phyloP scores from a whole-genome alignment of 2,113 vertebrate genomes.

The Bubo bubo region DNA sequence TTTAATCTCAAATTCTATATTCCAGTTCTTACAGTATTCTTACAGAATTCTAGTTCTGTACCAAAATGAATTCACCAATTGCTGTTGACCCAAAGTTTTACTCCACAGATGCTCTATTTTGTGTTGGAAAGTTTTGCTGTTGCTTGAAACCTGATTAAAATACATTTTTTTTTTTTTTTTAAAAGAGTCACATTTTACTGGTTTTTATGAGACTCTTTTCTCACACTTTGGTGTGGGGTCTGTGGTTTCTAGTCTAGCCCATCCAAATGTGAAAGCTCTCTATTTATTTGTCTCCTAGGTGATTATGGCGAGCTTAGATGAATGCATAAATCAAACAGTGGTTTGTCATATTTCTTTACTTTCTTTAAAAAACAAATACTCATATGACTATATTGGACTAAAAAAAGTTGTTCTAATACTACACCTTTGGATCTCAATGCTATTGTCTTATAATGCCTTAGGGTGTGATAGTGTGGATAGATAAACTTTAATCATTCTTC shows the following conservation, averaged over 20 bases:
- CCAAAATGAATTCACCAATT: background rate
- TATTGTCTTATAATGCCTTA: background rate
- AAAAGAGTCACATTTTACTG: background rate
- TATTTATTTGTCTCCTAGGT: conserved; percentile 23
- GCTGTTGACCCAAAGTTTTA: background rate
- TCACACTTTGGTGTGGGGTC: background rate
- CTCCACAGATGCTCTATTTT: background rate
- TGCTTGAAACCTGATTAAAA: background rate
- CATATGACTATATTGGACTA: background rate
- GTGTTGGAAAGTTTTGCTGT: background rate
- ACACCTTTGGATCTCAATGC: background rate
- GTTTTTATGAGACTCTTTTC: conserved; percentile 1
- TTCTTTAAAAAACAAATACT: background rate
- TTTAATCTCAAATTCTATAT: background rate
- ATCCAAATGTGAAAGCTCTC: background rate
- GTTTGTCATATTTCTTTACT: background rate
- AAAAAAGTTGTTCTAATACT: background rate
- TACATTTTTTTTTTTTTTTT: too few relatives aligned
- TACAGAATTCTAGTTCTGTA: background rate
- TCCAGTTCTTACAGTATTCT: background rate
- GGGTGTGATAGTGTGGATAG: background rate
- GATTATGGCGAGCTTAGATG: background rate
- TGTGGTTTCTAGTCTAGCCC: conserved; percentile 3
- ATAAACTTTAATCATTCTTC: background rate
- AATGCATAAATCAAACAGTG: background rate